A percentile compares a stretch with the other conserved stretches of the same genome.
Evolutionary conservation across 2,888 invertebrate genomes (phyloP).

Genomic region (Drosophila subsilvestris): DNA sequence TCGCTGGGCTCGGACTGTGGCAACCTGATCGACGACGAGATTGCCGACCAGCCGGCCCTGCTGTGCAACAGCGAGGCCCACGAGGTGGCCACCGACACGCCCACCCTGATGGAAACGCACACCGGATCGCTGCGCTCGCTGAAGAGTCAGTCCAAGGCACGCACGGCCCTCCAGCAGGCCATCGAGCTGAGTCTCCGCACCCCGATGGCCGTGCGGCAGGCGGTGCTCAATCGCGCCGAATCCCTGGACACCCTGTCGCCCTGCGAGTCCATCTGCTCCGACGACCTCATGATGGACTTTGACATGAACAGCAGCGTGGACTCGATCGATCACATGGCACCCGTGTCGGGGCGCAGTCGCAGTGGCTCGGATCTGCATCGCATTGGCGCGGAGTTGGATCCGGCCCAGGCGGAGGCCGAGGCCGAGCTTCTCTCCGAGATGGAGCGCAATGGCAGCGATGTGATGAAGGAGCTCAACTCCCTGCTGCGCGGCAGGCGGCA

Average conservation of each 20-base stretch:
- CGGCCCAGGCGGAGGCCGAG: constrained; percentile 80
- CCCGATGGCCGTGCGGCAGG: constrained; percentile 81
- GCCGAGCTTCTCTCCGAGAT: constrained; percentile 85
- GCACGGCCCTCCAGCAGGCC: constrained; percentile 82
- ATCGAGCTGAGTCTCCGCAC: constrained; percentile 84
- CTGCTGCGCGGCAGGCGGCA: constrained; percentile 84
- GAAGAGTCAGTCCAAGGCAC: constrained; percentile 79
- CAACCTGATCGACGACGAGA: constrained; percentile 93
- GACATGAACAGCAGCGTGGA: constrained; percentile 86
- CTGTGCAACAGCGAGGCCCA: constrained; percentile 88
- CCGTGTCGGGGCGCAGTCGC: constrained; percentile 81
- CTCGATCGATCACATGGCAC: constrained; percentile 81
- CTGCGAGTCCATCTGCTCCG: constrained; percentile 92
- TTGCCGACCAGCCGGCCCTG: constrained; percentile 94
- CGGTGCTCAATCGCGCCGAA: constrained; percentile 86
- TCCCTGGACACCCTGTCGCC: constrained; percentile 93
- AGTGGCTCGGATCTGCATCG: constrained; percentile 85
- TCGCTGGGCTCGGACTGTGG: constrained; percentile 90
- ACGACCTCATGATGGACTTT: constrained; percentile 94
- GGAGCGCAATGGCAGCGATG: constrained; percentile 85
- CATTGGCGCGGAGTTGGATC: constrained; percentile 81
- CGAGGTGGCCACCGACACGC: constrained; percentile 83
- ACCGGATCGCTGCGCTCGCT: constrained; percentile 81
- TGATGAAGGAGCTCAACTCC: constrained; percentile 86
- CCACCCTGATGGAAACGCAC: constrained; percentile 83